Conservation (phyloP, 2,113 vertebrate genomes). For the Seriola aureovittata region DNA sequence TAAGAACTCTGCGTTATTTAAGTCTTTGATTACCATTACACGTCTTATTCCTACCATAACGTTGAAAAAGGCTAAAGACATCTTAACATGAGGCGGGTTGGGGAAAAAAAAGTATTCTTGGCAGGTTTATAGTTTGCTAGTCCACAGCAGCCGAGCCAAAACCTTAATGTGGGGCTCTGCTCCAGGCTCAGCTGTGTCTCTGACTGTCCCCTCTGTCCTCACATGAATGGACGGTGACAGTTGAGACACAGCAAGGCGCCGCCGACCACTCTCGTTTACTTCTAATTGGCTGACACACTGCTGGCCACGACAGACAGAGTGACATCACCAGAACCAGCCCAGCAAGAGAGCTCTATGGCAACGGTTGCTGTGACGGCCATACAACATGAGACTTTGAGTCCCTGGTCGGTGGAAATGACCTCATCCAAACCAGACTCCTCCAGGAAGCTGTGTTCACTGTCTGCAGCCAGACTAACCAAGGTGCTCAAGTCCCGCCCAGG, state of each 20-base stretch:
- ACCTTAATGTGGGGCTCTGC: conserved; percentile 23
- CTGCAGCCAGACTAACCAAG: background rate
- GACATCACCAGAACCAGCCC: conserved; percentile 54
- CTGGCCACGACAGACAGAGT: conserved; percentile 44
- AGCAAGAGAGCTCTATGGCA: conserved; percentile 55
- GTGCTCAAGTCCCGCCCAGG: background rate
- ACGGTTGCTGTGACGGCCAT: conserved; percentile 54
- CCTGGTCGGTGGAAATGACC: conserved; percentile 44
- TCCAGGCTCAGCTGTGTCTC: conserved; percentile 43
- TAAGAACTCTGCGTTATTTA: background rate
- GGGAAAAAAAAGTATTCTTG: conserved; percentile 17
- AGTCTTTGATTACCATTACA: background rate
- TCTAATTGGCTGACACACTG: conserved; percentile 35
- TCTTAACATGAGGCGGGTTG: conserved; percentile 10
- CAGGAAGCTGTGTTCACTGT: conserved; percentile 32
- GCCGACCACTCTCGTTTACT: conserved; percentile 17
- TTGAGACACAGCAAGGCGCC: conserved; percentile 42
- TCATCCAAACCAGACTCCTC: conserved; percentile 35
- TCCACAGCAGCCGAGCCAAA: conserved; percentile 26
- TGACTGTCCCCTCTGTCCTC: conserved; percentile 50
- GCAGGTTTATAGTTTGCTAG: conserved; percentile 21
- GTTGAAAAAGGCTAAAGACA: background rate
- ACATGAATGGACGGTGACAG: conserved; percentile 58
- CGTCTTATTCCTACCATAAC: background rate
- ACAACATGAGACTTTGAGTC: conserved; percentile 46